Percentiles rank a stretch among this genome's conserved stretches.
These are phyloP conservation scores for Adoxophyes honmai DNA, from an alignment of 1,140 invertebrate species.

Conservation along the genomic window DNA sequence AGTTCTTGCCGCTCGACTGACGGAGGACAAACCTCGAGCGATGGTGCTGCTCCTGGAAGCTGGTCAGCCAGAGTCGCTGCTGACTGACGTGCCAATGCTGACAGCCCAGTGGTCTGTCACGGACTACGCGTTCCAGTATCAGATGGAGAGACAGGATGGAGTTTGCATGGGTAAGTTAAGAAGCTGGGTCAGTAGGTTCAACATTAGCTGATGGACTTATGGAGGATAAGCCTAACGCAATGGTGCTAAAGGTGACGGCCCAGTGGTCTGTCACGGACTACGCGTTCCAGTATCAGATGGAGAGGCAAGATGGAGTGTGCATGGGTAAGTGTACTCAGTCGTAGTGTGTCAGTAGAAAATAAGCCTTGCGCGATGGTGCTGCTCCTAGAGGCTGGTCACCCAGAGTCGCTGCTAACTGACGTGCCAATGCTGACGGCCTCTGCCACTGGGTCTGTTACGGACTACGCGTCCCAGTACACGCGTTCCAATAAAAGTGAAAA, in stretches of 20 bases:
- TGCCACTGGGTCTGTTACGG: constrained; percentile 84
- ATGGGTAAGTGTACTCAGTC: constrained; percentile 41
- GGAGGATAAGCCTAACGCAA: constrained; percentile 84
- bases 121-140: constrained; percentile 93
- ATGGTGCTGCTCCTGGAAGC: constrained; percentile 89
- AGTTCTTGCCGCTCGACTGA: constrained; percentile 91
- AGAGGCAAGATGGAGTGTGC: constrained; percentile 76
- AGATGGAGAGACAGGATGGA: constrained; percentile 82
- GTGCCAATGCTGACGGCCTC: constrained; percentile 84
- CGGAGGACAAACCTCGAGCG: constrained; percentile 84
- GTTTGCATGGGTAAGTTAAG: constrained; percentile 49
- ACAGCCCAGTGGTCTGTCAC: constrained; percentile 85
- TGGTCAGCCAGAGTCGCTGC: constrained; percentile 87
- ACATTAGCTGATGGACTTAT: constrained; percentile 92
- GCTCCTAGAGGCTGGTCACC: constrained; percentile 88
- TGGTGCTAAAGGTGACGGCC: constrained; percentile 83
- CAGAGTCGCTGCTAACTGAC: constrained; percentile 88
- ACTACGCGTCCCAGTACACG: constrained; percentile 96
- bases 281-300: constrained; percentile 95
- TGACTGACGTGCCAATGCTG: constrained; percentile 86
- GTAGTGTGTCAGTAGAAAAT: constrained; percentile 67
- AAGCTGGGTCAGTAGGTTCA: background rate
- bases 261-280: constrained; percentile 86
- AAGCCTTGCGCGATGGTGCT: constrained; percentile 85
- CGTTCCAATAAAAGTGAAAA: no score